These are phyloP conservation scores for Clarias gariepinus DNA, from an alignment of 2,113 vertebrate genomes.

Conservation along the genomic window DNA sequence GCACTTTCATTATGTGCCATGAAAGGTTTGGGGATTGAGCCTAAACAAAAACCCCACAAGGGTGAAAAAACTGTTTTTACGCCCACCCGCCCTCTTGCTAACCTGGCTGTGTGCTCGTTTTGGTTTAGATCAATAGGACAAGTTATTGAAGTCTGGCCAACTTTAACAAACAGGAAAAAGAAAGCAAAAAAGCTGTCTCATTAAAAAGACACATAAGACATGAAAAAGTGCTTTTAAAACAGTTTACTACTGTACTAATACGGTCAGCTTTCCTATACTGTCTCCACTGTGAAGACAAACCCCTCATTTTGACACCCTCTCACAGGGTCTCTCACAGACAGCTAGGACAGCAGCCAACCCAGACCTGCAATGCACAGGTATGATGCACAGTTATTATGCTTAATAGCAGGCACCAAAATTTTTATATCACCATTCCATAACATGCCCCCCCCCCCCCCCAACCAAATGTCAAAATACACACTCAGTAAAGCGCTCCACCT, in stretches of 20 bases:
- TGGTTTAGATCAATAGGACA: conserved; percentile 78
- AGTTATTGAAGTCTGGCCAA: conserved; percentile 84
- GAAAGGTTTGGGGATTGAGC: conserved; percentile 86
- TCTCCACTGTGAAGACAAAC: not conserved
- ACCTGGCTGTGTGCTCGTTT: conserved; percentile 59
- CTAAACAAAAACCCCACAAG: conserved; percentile 81
- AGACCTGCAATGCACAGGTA: conserved; percentile 37
- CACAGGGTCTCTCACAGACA: conserved; percentile 25
- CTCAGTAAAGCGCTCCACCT: conserved; percentile 52
- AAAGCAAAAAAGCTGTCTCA: conserved; percentile 69
- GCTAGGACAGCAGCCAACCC: conserved; percentile 41
- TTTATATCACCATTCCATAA: conserved; percentile 36
- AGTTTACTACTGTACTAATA: not conserved
- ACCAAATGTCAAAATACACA: not conserved
- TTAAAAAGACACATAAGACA: conserved; percentile 64
- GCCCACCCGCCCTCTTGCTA: conserved; percentile 60
- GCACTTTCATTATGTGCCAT: conserved; percentile 86
- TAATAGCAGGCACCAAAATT: conserved; percentile 15
- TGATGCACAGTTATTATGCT: conserved; percentile 47
- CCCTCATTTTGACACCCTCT: not conserved
- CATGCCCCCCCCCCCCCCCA: not conserved
- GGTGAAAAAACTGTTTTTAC: conserved; percentile 85
- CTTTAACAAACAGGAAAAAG: conserved; percentile 66
- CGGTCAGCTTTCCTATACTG: not conserved
- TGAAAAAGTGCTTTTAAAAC: conserved; percentile 44